These are phyloP conservation scores for Drosophila greeni DNA, from an alignment of 2,888 invertebrate species.

Conservation along the genomic window DNA sequence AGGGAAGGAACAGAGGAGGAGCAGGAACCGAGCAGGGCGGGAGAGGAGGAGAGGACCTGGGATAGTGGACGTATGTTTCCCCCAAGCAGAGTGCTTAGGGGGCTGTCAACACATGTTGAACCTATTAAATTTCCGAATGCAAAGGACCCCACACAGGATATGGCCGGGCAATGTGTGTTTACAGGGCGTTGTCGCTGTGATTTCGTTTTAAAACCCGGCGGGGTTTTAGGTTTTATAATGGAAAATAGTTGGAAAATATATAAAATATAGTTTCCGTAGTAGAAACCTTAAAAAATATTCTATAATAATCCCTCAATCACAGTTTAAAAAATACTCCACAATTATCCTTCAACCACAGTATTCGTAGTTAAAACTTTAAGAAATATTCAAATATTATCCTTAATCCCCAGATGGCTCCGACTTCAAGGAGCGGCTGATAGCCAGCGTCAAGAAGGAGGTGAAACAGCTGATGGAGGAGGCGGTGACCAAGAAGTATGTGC, in stretches of 20 bases:
- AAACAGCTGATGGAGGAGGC: constrained; percentile 98
- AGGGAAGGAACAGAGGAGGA: neutral
- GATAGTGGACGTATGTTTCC: constrained; percentile 16
- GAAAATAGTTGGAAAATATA: neutral
- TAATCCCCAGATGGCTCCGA: constrained; percentile 78
- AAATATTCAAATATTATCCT: too few species aligned
- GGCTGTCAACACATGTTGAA: constrained; percentile 56
- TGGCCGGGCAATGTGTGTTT: neutral
- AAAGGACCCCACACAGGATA: neutral
- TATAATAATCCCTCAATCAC: fast-evolving
- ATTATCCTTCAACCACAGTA: too few species aligned
- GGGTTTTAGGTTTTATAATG: constrained; percentile 25
- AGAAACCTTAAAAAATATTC: too few species aligned
- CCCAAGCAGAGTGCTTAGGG: constrained; percentile 10
- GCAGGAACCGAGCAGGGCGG: too few species aligned
- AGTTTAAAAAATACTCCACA: too few species aligned
- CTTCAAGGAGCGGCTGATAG: constrained; percentile 88
- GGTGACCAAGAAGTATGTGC: constrained; percentile 94
- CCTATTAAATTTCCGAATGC: constrained; percentile 64
- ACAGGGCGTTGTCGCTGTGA: constrained; percentile 48
- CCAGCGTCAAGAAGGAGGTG: constrained; percentile 92
- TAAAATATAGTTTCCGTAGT: neutral
- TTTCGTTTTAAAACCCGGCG: constrained; percentile 55
- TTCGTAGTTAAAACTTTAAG: too few species aligned
- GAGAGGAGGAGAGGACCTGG: too few species aligned